Conservation (phyloP, 1,140 invertebrate genomes). For the Tachypleus tridentatus region DNA sequence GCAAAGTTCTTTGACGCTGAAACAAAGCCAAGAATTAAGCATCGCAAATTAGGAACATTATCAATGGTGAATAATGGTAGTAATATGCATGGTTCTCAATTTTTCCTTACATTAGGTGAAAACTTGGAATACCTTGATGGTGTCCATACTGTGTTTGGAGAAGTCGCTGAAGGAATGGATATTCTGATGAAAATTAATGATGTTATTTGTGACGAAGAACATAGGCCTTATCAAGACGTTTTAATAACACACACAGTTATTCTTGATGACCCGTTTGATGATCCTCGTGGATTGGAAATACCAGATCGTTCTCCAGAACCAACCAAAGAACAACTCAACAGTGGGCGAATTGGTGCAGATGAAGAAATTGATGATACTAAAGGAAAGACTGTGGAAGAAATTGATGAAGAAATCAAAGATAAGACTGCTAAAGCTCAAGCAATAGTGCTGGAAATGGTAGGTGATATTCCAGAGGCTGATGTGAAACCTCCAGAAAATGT, state of each 20-base stretch:
- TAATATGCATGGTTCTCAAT: constrained; percentile 90
- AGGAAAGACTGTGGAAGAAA: constrained; percentile 67
- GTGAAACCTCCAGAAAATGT: constrained; percentile 98
- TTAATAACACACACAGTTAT: constrained; percentile 94
- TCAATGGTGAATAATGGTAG: constrained; percentile 94
- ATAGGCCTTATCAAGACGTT: constrained; percentile 90
- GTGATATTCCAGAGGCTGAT: constrained; percentile 93
- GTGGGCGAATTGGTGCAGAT: constrained; percentile 82
- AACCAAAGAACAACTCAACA: constrained; percentile 57
- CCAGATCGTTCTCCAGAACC: constrained; percentile 80
- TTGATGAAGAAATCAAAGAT: constrained; percentile 75
- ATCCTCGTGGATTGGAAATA: constrained; percentile 59
- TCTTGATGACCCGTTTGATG: constrained; percentile 90
- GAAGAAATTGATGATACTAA: constrained; percentile 86
- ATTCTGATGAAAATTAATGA: constrained; percentile 82
- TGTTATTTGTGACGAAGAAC: constrained; percentile 78
- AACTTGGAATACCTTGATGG: constrained; percentile 84
- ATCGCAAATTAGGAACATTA: constrained; percentile 68
- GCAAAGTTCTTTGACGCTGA: constrained; percentile 89
- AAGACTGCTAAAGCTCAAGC: constrained; percentile 92
- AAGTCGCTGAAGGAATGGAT: constrained; percentile 87
- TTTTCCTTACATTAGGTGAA: constrained; percentile 86
- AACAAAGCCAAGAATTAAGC: constrained; percentile 77
- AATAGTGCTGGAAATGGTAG: constrained; percentile 96
- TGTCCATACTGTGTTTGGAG: constrained; percentile 92